Base-by-base conservation (phyloP, 2,113 vertebrate species). In the Lampris megalopsis region DNA sequence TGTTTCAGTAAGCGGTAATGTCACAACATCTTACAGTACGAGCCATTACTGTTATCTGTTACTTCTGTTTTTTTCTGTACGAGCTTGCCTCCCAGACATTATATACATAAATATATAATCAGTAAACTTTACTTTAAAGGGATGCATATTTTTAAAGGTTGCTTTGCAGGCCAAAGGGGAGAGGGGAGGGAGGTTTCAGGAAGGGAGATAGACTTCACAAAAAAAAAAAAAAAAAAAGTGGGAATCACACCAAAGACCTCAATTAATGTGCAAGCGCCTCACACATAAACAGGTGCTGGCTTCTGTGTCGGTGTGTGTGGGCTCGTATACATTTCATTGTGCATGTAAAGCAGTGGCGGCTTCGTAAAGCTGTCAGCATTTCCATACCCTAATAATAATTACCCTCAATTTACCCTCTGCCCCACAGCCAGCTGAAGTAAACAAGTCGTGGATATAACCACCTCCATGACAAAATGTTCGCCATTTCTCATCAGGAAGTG, bases 311-410 rank as follows among this genome's bases (percentile, higher is more conserved):
- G 24, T 35, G 56, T 63, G 41, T 41, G 58, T 11, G 37, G 71
- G 64, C 67, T 45, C 60, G 74, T 58, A n/a, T 42, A 65, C 48
- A 66, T 79, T 68, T 57, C 42, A 11, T 69, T 82, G 48, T 9
- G 69, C 8, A 45, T 80, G 69, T 57, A 68, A 73, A 78, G 45
- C 64, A 74, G 53, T 1, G 57, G 52, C 4, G 45, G 79, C 74
- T 43, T 81, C 76, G 64, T 90, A 79, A 82, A 83, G 73, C 73
- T 68, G 71, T 89, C 73, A 77, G 84, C 81, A 80, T 89, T 86
- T 80, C 83, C 75, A 77, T 79, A 85, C 56, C 81, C 82, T 90
- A 84, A 88, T 85, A 91, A 88, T 85, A 91, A 88, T 94, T 90
- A 89, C 84, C 90, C 82, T 86, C 63, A 62, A 52, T 77, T 85